Evolutionary conservation across 2,888 invertebrate genomes (phyloP), one percentile per base, ranked within the genome.

Genomic region (Zele albiditarsus): DNA sequence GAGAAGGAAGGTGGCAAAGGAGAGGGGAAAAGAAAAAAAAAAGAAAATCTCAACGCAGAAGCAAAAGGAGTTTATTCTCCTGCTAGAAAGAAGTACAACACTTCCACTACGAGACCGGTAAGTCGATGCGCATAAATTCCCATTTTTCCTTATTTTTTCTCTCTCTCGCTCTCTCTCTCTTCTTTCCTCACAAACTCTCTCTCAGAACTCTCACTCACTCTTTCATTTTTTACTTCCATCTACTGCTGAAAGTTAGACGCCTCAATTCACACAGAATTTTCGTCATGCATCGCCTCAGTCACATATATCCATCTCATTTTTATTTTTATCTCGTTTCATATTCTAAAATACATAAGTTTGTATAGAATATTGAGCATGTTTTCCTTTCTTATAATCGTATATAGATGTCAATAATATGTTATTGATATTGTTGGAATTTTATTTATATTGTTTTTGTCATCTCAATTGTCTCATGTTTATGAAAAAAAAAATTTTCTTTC

Each of bases 221-320:
- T 38, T 38, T 68, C 6, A 38, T 28, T 57, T 73, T 58, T 65
- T 38, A 33, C 58, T 38, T 73, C 57, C 66, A 57, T 53, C 65
- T 57, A 23, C 20, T 31, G 58, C 38, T 73, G 66, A 66, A 42
- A 73, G 73, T 68, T 73, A 73, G 60, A 60, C 46, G 68, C 68
- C 49, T 73, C 73, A 68, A 73, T 68, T 73, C 68, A 60, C 68
- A 68, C 73, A 53, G 73, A 62, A 73, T 73, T 68, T 68, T 33
- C 73, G 68, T 68, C 46, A 73, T 73, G 53, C 68, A 73, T 65
- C 53, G 23, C 10, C 23, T 33, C n/a, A 25, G 31, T n/a, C 33
- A 53, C 27, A 23, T 16, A 65, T 65, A 49, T 31, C 14, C 31
- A 20, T 58, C 25, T 70, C 12, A 33, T 58, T 70, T 58, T 42